Percentiles rank a stretch among this genome's conserved stretches.
Conservation (phyloP, 2,888 invertebrate species). For the Pocota personata region DNA sequence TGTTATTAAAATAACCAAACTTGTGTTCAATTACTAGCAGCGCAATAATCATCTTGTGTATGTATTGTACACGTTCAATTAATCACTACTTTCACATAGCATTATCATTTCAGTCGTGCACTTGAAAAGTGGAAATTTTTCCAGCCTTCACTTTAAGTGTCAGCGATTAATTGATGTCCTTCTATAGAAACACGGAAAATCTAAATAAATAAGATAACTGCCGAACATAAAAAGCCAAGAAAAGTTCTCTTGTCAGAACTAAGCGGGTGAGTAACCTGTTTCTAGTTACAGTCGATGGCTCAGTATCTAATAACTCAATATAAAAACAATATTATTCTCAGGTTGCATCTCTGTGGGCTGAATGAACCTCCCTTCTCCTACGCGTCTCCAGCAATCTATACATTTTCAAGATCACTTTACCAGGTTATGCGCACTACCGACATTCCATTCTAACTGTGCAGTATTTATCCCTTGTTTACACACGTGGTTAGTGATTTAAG, state of each 20-base stretch:
- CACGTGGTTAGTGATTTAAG: constrained; percentile 22
- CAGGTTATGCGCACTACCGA: constrained; percentile 24
- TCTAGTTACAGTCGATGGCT: neutral
- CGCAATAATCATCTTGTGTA: neutral
- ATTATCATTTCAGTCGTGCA: neutral
- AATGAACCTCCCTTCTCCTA: neutral
- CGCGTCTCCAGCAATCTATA: neutral
- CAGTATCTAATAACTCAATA: neutral
- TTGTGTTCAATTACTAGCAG: too few species aligned
- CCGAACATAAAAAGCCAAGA: neutral
- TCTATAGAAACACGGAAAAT: constrained; percentile 36
- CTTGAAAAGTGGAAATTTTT: neutral
- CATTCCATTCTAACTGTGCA: constrained; percentile 36
- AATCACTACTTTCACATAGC: neutral
- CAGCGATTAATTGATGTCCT: constrained; percentile 17
- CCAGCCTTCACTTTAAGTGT: neutral
- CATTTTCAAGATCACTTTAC: constrained; percentile 57
- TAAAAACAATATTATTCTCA: neutral
- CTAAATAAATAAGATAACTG: constrained; percentile 27
- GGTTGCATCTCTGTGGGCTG: neutral
- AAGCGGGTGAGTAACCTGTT: constrained; percentile 53
- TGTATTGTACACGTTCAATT: neutral
- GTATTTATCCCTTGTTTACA: constrained; percentile 22
- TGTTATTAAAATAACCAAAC: too few species aligned
- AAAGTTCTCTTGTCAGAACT: neutral